Conservation (phyloP, 2,888 invertebrate genomes). For the Drosophila ochracea region DNA sequence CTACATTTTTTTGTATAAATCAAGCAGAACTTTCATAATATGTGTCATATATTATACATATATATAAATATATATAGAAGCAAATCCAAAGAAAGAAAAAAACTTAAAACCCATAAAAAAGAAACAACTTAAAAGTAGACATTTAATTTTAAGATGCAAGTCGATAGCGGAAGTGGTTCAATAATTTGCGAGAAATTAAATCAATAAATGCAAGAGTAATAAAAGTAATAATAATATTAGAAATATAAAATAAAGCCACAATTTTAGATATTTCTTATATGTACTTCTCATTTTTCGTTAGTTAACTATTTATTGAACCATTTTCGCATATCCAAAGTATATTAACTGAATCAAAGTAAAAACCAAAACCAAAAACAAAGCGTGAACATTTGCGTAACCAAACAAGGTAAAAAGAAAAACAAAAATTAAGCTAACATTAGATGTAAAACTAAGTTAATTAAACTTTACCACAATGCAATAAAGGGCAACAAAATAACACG, state of each 20-base stretch:
- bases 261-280: neutral
- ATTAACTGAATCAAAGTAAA: constrained; percentile 48
- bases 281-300: neutral
- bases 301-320: constrained; percentile 29
- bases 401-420: constrained; percentile 68
- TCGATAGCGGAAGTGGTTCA: constrained; percentile 38
- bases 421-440: constrained; percentile 75
- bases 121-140: constrained; percentile 55
- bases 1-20: constrained; percentile 61
- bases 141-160: constrained; percentile 66
- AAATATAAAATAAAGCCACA: neutral
- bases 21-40: constrained; percentile 47
- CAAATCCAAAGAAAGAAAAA: constrained; percentile 22
- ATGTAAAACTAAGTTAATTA: constrained; percentile 78
- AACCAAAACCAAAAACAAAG: constrained; percentile 39
- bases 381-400: constrained; percentile 78
- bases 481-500: constrained; percentile 33
- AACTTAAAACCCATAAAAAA: constrained; percentile 7
- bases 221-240: constrained; percentile 31
- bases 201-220: constrained; percentile 14
- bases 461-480: constrained; percentile 68
- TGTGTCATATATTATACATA: constrained; percentile 56
- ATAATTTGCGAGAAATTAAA: constrained; percentile 6
- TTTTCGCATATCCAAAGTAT: constrained; percentile 30
- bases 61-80: constrained; percentile 24